Evolutionary conservation across 2,113 vertebrate genomes (phyloP).

Genomic region (Thunnus maccoyii): DNA sequence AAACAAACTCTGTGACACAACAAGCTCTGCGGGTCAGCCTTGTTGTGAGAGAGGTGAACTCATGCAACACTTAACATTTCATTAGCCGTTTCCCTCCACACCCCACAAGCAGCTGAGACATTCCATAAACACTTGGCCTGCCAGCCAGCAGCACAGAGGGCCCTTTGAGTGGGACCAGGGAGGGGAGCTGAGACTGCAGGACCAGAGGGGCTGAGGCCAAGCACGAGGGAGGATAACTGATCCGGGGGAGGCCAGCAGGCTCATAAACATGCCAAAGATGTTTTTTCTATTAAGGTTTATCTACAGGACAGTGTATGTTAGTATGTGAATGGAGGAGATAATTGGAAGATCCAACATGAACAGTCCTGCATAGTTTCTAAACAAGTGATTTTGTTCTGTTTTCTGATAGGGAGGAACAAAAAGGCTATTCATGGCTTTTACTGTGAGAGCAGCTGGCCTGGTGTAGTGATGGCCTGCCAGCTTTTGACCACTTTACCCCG

Average conservation of each 20-base stretch:
- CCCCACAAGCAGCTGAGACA: conserved; percentile 82
- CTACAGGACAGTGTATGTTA: conserved; percentile 1
- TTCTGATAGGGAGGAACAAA: conserved; percentile 61
- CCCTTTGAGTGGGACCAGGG: conserved; percentile 76
- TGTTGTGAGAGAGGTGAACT: conserved; percentile 70
- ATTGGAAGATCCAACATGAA: neutral
- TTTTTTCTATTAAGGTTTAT: conserved; percentile 23
- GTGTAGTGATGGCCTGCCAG: conserved; percentile 71
- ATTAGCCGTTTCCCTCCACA: conserved; percentile 69
- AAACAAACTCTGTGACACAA: conserved; percentile 56
- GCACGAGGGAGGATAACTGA: conserved; percentile 72
- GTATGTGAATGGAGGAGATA: neutral
- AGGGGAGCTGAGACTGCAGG: conserved; percentile 65
- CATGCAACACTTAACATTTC: conserved; percentile 75
- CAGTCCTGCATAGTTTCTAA: neutral
- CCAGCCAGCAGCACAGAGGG: conserved; percentile 79
- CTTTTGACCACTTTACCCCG: conserved; percentile 63
- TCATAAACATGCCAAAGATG: conserved; percentile 61
- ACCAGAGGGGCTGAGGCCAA: conserved; percentile 48
- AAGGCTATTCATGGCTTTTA: conserved; percentile 66
- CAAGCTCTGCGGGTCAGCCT: conserved; percentile 60
- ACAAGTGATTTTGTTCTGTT: conserved; percentile 52
- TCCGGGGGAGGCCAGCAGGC: conserved; percentile 38
- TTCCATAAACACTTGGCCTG: conserved; percentile 82
- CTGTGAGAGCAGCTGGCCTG: conserved; percentile 76